Percentiles rank a stretch among this genome's conserved stretches.
Evolutionary conservation across 2,113 vertebrate genomes (phyloP).

Genomic region (Vidua macroura): DNA sequence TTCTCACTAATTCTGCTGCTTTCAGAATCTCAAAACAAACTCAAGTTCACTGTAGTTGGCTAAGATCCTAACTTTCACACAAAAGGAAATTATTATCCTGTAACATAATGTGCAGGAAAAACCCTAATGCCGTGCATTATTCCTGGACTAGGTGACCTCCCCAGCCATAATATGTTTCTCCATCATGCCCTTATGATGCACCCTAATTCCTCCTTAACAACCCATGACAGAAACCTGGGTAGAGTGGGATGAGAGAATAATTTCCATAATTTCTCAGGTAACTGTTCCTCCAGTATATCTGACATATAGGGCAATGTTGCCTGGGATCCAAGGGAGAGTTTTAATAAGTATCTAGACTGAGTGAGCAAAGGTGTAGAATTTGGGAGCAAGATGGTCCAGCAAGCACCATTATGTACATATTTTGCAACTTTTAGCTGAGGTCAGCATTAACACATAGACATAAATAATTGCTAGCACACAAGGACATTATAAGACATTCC

Average conservation of each 20-base stretch:
- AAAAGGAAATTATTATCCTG: neutral
- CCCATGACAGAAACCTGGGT: neutral
- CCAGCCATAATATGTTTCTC: neutral
- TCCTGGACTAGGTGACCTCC: neutral
- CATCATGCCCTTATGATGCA: neutral
- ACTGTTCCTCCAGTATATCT: neutral
- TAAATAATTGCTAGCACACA: neutral
- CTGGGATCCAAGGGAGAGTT: neutral
- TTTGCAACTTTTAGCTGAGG: neutral
- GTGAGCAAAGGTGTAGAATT: neutral
- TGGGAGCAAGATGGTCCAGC: neutral
- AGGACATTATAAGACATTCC: slow-evolving; percentile 6
- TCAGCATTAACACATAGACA: neutral
- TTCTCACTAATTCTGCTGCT: neutral
- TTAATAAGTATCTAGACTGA: neutral
- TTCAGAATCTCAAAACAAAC: neutral
- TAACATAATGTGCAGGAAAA: neutral
- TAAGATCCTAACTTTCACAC: neutral
- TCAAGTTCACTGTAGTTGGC: neutral
- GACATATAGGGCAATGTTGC: neutral
- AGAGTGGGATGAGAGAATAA: neutral
- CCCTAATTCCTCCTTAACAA: neutral
- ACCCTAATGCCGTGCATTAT: neutral
- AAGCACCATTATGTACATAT: neutral
- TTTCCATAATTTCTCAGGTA: neutral